A percentile compares a stretch with the other conserved stretches of the same genome.
Conservation (phyloP, 2,113 vertebrate genomes). For the Phalacrocorax pelagicus region DNA sequence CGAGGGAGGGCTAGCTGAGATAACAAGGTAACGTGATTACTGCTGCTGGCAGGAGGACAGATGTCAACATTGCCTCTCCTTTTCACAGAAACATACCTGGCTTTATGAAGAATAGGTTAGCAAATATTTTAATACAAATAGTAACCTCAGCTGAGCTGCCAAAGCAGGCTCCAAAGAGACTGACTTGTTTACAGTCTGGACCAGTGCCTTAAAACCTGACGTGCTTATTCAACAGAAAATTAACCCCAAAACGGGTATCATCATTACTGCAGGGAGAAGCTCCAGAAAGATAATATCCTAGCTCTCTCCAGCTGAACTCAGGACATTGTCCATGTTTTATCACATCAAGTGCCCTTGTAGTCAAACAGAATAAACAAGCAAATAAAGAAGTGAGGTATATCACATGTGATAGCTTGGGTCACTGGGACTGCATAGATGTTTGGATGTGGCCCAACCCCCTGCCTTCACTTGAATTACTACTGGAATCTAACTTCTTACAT, state of each 20-base stretch:
- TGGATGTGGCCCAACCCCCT: conserved; percentile 25
- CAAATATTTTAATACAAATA: conserved; percentile 58
- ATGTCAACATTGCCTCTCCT: conserved; percentile 39
- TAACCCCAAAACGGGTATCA: conserved; percentile 47
- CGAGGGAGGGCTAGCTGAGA: background rate
- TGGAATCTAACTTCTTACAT: conserved; percentile 45
- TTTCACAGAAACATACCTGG: conserved; percentile 59
- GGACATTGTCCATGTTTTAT: conserved; percentile 10
- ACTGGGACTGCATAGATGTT: conserved; percentile 1
- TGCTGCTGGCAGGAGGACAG: conserved; percentile 23
- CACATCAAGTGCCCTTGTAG: background rate
- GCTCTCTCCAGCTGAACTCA: conserved; percentile 48
- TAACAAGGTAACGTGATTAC: background rate
- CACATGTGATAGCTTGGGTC: conserved; percentile 23
- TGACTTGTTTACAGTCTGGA: conserved; percentile 64
- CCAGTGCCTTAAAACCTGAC: conserved; percentile 52
- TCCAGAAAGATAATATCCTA: conserved; percentile 43
- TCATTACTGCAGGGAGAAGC: conserved; percentile 12
- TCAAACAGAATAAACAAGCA: conserved; percentile 21
- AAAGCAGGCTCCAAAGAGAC: conserved; percentile 65
- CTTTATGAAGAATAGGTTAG: conserved; percentile 64
- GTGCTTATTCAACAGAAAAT: conserved; percentile 69
- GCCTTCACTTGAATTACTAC: conserved; percentile 60
- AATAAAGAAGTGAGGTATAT: conserved; percentile 58
- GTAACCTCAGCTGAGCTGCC: conserved; percentile 29